A percentile compares a stretch with the other conserved stretches of the same genome.
Conservation (phyloP, 2,797 vertebrate genomes). For the Poeciliopsis gracilis region DNA sequence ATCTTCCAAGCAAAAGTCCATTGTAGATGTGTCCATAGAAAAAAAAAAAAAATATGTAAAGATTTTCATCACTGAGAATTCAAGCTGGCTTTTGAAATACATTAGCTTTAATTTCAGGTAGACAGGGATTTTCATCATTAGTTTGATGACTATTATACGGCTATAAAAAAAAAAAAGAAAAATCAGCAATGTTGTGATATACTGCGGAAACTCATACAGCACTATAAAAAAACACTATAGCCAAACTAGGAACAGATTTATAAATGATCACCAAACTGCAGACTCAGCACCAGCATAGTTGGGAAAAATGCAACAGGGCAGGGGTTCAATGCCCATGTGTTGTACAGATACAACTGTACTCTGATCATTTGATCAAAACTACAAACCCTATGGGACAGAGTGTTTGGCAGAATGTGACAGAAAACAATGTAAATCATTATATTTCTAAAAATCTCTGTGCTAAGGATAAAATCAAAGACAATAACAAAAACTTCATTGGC, state of each 20-base stretch:
- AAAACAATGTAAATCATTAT: slow-evolving; percentile 41
- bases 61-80: background rate
- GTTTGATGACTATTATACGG: background rate
- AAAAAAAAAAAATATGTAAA: background rate
- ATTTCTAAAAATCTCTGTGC: slow-evolving; percentile 25
- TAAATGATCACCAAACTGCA: background rate
- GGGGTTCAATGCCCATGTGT: slow-evolving; percentile 47
- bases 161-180: background rate
- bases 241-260: background rate
- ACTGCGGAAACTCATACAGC: background rate
- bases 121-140: background rate
- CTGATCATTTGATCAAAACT: slow-evolving; percentile 63
- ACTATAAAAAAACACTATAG: background rate
- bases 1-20: background rate
- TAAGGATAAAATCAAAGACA: slow-evolving; percentile 50
- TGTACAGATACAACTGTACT: slow-evolving; percentile 58
- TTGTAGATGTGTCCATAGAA: background rate
- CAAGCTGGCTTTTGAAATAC: no score
- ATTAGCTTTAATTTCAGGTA: background rate
- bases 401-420: slow-evolving; percentile 37
- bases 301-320: background rate
- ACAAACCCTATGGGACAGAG: slow-evolving; percentile 31
- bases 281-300: slow-evolving; percentile 5
- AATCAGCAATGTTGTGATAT: background rate
- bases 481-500: slow-evolving; percentile 26